Percentiles rank a stretch among this genome's conserved stretches.
Evolutionary conservation across 2,888 invertebrate species (phyloP).

Genomic region (Acheta domesticus): DNA sequence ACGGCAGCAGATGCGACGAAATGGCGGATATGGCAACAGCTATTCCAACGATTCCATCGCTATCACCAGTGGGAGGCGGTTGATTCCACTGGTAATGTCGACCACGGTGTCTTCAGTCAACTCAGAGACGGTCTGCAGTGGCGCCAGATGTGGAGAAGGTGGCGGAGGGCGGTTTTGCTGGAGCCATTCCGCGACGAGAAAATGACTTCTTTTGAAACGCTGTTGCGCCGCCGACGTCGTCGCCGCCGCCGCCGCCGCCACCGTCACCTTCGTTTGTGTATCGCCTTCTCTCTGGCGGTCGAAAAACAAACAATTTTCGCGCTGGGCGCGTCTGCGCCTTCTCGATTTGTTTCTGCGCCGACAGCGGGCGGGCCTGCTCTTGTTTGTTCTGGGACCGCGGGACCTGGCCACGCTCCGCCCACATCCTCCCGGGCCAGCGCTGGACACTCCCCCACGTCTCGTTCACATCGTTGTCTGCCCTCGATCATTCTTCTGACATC

Average conservation of each 20-base stretch:
- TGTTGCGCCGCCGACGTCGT: background rate
- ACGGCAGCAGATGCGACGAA: too few relatives aligned
- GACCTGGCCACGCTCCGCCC: background rate
- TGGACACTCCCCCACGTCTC: background rate
- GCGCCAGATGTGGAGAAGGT: too few relatives aligned
- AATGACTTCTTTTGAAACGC: background rate
- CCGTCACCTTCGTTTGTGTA: background rate
- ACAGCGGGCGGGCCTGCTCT: background rate
- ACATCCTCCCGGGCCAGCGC: background rate
- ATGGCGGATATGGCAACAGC: too few relatives aligned
- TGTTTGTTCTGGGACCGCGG: background rate
- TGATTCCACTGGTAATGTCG: too few relatives aligned
- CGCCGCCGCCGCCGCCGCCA: background rate
- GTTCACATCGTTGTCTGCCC: background rate
- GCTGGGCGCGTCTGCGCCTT: background rate
- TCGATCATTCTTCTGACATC: too few relatives aligned
- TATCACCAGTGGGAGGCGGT: too few relatives aligned
- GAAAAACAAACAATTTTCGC: background rate
- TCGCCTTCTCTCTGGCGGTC: background rate
- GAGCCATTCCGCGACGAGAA: background rate
- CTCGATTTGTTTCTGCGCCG: background rate
- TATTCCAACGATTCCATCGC: too few relatives aligned
- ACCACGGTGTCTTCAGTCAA: too few relatives aligned
- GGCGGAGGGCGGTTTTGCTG: too few relatives aligned
- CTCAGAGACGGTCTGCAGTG: too few relatives aligned